phyloP scores from a whole-genome alignment of 2,113 vertebrate species.

The Brevimyrus niger region DNA sequence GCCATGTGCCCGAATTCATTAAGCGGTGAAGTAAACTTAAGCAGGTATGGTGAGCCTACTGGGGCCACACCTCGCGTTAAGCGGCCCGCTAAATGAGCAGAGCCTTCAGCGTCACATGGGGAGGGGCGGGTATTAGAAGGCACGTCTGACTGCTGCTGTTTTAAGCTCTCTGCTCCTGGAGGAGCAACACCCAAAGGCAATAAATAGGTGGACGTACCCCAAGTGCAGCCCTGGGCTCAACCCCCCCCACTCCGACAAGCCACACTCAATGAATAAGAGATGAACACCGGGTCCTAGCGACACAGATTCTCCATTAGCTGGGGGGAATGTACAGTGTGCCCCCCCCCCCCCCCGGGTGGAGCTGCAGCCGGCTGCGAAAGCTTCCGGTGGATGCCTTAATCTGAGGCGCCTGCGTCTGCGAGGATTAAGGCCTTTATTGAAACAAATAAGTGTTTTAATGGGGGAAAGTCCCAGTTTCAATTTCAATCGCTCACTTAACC shows the following conservation, averaged over 20 bases:
- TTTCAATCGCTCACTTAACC: slow-evolving; percentile 70
- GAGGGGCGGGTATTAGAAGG: slow-evolving; percentile 54
- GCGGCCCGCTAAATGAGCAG: neutral
- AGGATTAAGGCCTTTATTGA: slow-evolving; percentile 51
- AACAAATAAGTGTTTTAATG: slow-evolving; percentile 67
- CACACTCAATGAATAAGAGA: slow-evolving; percentile 86
- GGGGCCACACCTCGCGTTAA: neutral
- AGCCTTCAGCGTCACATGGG: neutral
- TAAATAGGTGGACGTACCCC: slow-evolving; percentile 67
- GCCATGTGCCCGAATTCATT: neutral
- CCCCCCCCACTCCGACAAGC: slow-evolving; percentile 66
- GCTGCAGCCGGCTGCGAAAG: slow-evolving; percentile 31
- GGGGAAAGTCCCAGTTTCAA: slow-evolving; percentile 59
- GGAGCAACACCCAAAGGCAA: slow-evolving; percentile 69
- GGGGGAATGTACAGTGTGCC: slow-evolving; percentile 20
- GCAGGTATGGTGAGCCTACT: neutral
- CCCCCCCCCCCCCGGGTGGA: slow-evolving; percentile 35
- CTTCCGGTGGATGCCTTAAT: slow-evolving; percentile 45
- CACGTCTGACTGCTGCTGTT: slow-evolving; percentile 71
- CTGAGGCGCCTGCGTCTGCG: slow-evolving; percentile 34
- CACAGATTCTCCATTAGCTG: slow-evolving; percentile 78
- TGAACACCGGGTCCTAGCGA: slow-evolving; percentile 69
- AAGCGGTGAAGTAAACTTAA: neutral
- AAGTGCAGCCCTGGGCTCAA: slow-evolving; percentile 47
- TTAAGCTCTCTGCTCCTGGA: slow-evolving; percentile 64